Evolutionary conservation across 2,113 vertebrate species (phyloP), one percentile per base, ranked within the genome.

Genomic region (Phalacrocorax pelagicus): DNA sequence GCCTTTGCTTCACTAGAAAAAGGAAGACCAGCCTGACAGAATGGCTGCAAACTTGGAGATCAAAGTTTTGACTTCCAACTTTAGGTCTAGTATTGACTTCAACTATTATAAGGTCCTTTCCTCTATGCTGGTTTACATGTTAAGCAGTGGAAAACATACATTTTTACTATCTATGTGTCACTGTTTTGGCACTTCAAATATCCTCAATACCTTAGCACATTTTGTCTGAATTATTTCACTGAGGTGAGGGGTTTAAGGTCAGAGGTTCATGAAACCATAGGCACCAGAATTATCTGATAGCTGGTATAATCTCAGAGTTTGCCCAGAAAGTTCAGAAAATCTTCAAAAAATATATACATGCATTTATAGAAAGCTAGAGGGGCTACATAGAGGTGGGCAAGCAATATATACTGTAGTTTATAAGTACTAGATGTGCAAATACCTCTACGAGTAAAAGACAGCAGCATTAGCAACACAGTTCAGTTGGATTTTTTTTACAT

Each of bases 21-120:
- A 75, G 15, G 15, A 55, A 88, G 22, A 26, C 66, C 38, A 73
- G 15, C 5, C 62, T 34, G 13, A 75, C 14, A 62, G 12, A 71
- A 87, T 3, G 47, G 49, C 18, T 0, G 1, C 24, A 46, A 52
- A 63, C 1, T 3, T 38, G 36, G 52, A 81, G 23, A 63, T 38
- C 12, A 4, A 40, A 55, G 19, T 59, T n/a, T 15, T 47, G 20
- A 79, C 27, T 82, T 81, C 49, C 36, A 70, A 1, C 0, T 63
- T 62, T 22, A 61, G 4, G 11, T 58, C 46, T 12, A 38, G 17
- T 44, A 67, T 2, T 66, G 65, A 89, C 15, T 8, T 73, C 21
- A 46, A 12, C 11, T 1, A 1, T 52, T 36, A 21, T 0, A 75
- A 63, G 36, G 0, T n/a, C 72, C 47, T 71, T 82, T 44, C 21